Evolutionary conservation across 2,797 vertebrate genomes (phyloP).

Genomic region (Lerista edwardsae): DNA sequence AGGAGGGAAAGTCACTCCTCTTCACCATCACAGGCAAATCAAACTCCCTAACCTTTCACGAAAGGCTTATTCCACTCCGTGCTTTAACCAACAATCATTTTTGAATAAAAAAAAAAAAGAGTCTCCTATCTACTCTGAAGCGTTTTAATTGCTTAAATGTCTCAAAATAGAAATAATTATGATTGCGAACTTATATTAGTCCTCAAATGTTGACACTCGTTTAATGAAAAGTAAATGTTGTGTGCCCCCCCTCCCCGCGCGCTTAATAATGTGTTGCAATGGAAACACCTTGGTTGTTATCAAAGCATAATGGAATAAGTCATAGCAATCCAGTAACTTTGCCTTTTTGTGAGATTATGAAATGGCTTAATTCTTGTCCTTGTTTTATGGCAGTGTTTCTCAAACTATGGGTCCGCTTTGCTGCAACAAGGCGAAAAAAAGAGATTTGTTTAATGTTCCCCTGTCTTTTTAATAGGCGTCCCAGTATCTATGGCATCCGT

Average conservation of each 20-base stretch:
- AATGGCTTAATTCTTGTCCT: neutral
- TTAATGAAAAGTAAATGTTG: slow-evolving; percentile 15
- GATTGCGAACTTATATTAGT: neutral
- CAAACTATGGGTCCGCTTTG: too few species aligned
- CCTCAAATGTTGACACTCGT: neutral
- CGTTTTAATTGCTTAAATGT: slow-evolving; percentile 3
- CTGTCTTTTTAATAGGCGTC: too few species aligned
- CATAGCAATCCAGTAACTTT: slow-evolving; percentile 7
- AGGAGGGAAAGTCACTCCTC: too few species aligned
- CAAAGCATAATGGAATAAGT: neutral
- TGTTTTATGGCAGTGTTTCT: neutral
- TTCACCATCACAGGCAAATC: neutral
- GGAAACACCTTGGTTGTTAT: slow-evolving; percentile 4
- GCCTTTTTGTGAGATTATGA: neutral
- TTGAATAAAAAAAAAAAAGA: neutral
- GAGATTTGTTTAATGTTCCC: too few species aligned
- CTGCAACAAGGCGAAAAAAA: too few species aligned
- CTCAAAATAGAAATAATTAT: slow-evolving; percentile 13
- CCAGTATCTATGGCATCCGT: too few species aligned
- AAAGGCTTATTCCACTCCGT: neutral
- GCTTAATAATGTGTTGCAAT: neutral
- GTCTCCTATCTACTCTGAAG: neutral
- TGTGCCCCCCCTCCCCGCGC: too few species aligned
- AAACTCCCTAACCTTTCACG: neutral
- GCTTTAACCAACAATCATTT: neutral